Base-by-base conservation (phyloP, 2,113 vertebrate genomes). In the Nipponia nippon region DNA sequence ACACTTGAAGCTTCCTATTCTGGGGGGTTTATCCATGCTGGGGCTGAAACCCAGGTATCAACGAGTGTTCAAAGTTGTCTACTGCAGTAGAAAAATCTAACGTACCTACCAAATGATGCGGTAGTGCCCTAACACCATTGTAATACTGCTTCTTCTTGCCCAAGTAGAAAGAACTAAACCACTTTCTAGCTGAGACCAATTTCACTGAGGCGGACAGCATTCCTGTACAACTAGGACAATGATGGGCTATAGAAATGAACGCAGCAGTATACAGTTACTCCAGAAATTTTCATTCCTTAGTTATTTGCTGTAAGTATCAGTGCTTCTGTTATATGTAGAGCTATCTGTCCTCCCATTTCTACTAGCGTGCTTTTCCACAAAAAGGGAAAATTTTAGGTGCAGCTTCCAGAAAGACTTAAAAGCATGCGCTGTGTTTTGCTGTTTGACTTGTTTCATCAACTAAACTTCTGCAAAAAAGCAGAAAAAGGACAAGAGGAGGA, bases 391-490 rank as follows among this genome's bases (percentile, higher is more conserved):
- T 44, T 88, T 87, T 22, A 90, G 7, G 26, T 58, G 72, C 47
- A 73, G n/a, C 62, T 87, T 95, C 69, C 53, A 75, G 40, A 88
- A 71, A 82, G 59, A 66, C 34, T 77, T 59, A 73, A 82, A 91
- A 70, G 12, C 23, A 38, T 17, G 58, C 26, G 25, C 29, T 56
- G 20, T 7, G 34, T 83, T 91, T 96, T 95, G 65, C 55, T 86
- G 83, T 86, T 82, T 79, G 46, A 83, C 13, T 82, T 70, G n/a
- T 59, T 96, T 92, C 22, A 91, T 61, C 42, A 88, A 78, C 70
- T 75, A 65, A 88, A 81, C 75, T 61, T 80, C 73, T 95, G 52
- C 40, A 94, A 85, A 95, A 96, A 67, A 70, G 46, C 25, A 92
- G 53, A 69, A 40, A 87, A 87, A 81, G 42, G 36, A 7, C 14